Evolutionary conservation across 2,113 vertebrate genomes (phyloP).

Genomic region (Sander vitreus): DNA sequence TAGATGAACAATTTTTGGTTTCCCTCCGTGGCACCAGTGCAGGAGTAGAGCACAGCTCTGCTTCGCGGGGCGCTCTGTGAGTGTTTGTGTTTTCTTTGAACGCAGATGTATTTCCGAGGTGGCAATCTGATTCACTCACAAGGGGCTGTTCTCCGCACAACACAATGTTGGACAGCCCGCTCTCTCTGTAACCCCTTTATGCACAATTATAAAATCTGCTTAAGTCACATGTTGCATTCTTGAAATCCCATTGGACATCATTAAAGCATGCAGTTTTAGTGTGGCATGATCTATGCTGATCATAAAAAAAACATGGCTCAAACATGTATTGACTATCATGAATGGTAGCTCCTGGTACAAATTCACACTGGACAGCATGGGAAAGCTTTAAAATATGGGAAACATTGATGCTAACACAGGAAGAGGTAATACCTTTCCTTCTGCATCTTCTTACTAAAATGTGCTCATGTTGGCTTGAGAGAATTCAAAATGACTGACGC

Average conservation of each 20-base stretch:
- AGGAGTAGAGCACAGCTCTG: too few species aligned
- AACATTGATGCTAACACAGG: constrained; percentile 73
- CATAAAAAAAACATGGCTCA: constrained; percentile 16
- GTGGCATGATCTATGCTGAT: neutral
- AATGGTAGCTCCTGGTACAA: constrained; percentile 34
- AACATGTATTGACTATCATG: constrained; percentile 8
- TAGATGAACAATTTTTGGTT: too few species aligned
- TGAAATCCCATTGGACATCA: constrained; percentile 4
- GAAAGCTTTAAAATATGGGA: constrained; percentile 65
- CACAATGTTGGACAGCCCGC: too few species aligned
- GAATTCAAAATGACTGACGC: constrained; percentile 64
- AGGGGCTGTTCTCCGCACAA: too few species aligned
- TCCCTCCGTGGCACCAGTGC: too few species aligned
- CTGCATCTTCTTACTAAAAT: constrained; percentile 70
- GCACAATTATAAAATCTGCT: neutral
- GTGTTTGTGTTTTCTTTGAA: too few species aligned
- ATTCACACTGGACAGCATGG: constrained; percentile 29
- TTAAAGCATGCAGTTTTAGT: neutral
- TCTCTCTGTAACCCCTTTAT: neutral
- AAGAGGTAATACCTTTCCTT: constrained; percentile 67
- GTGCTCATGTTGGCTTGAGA: constrained; percentile 66
- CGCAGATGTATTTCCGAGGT: too few species aligned
- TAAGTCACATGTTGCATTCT: constrained; percentile 10
- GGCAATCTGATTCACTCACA: too few species aligned
- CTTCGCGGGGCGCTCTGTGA: too few species aligned